Evolutionary conservation across 2,797 vertebrate genomes (phyloP), one percentile per base, ranked within the genome.

Genomic region (Sebastes iracundus): DNA sequence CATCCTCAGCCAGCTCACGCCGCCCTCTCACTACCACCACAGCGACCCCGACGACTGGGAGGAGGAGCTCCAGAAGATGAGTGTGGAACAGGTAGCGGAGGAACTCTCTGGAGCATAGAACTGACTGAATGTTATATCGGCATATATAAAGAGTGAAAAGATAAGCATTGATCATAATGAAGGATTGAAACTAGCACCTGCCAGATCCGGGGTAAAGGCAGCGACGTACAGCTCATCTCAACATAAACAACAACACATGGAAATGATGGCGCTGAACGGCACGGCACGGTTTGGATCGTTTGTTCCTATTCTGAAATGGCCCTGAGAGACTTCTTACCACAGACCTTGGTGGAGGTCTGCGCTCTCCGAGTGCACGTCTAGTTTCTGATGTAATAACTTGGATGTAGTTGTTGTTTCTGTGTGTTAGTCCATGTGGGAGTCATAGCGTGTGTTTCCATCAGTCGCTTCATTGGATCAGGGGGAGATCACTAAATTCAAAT

Each of bases 41-140:
- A 96, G 94, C 75, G 95, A 97, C 94, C 96, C 93, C 67, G 95
- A 97, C 93, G 95, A 96, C 80, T 98, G 97, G 98, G 97, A 98
- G 96, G 96, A 96, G 80, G 95, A 96, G 92, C 96, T 98, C 94
- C 97, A 97, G 93, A 97, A 96, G 94, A 97, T 98, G 97, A 97
- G 91, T 68, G 92, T 88, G 11, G 92, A 97, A 80, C 97, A 98
- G 97, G 98, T 98, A 93, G 88, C 18, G 59, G 79, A 80, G 76
- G 80, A 87, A n/a, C 2, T 80, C 32, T 23, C 22, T 68, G 28
- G 20, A 9, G 13, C 3, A 13, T 28, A 68, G 16, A 38, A 32
- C 66, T 46, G 12, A 25, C 14, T 3, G 30, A 30, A 30, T 30
- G 22, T 10, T 49, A 30, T 52, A 6, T 65, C 42, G 18, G 18